Conservation (phyloP, 2,113 vertebrate species). For the Redunca redunca region DNA sequence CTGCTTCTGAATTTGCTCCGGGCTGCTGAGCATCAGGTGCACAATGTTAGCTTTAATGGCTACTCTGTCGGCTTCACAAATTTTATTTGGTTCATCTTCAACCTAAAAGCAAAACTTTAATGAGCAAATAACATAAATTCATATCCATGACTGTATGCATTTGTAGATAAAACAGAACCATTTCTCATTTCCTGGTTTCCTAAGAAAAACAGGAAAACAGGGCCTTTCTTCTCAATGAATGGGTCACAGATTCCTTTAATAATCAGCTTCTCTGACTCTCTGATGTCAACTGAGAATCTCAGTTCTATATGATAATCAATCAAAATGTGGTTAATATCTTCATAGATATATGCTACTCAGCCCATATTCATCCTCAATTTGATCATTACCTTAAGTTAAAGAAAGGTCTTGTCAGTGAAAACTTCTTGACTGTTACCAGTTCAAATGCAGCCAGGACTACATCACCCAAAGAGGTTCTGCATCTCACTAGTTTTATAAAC, state of each 20-base stretch:
- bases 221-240: background rate
- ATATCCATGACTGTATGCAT: background rate
- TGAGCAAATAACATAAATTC: background rate
- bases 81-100: conserved; percentile 98
- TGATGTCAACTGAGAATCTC: background rate
- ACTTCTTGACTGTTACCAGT: background rate
- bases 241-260: background rate
- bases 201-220: conserved; percentile 6
- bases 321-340: background rate
- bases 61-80: conserved; percentile 92
- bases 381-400: background rate
- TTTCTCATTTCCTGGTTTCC: background rate
- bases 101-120: conserved; percentile 82
- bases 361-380: background rate
- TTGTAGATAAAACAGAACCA: background rate
- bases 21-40: conserved; percentile 98
- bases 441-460: background rate
- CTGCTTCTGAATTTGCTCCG: conserved; percentile 99
- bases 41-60: conserved; percentile 98
- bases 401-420: background rate
- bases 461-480: background rate
- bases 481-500: background rate
- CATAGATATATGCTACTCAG: background rate
- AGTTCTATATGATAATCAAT: background rate
- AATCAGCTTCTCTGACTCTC: background rate